Base-by-base conservation (phyloP, 1,140 invertebrate species). In the Drosophila ercepeae region DNA sequence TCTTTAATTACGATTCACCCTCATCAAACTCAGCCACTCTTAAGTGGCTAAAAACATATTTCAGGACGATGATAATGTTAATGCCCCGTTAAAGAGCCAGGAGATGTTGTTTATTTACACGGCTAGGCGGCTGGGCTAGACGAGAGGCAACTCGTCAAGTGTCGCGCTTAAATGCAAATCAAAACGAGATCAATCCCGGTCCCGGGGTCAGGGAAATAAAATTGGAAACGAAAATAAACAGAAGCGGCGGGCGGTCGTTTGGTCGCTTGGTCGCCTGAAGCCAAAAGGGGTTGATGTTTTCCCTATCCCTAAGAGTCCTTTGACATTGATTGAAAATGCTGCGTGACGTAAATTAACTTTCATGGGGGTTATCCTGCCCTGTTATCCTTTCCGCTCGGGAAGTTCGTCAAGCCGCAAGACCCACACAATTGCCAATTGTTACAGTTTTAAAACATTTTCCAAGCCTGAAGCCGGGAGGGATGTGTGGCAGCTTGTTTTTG, bases 291-390 rank as follows among this genome's bases (percentile, higher is more conserved):
- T 18, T 42, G n/a, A 5, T 25, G 16, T 29, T 49, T n/a, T 9
- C 9, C 42, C 57, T 49, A 39, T 29, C 25, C 14, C 39, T 34
- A n/a, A n/a, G n/a, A n/a, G n/a, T 14, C 21, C 34, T 0, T 61
- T 88, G 83, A 88, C 82, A 88, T 88, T 88, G 82, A 88, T 88
- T 88, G 82, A 88, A 88, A 88, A 88, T 89, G 78, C 82, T 88
- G 78, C 83, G 83, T 88, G 82, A 88, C 82, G 82, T 82, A 89
- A 88, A 88, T 88, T 88, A 88, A 88, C 82, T 89, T 88, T 88
- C 74, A 86, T 82, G 83, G 83, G 50, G 51, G 45, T 34, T 48
- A 18, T 42, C 73, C 64, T 65, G 82, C 83, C 82, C 77, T 88
- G 82, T 88, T 88, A 88, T 88, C 82, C 82, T 88, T 88, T 82